Evolutionary conservation across 2,888 invertebrate species (phyloP).

Genomic region (Sarcophaga subvicina): DNA sequence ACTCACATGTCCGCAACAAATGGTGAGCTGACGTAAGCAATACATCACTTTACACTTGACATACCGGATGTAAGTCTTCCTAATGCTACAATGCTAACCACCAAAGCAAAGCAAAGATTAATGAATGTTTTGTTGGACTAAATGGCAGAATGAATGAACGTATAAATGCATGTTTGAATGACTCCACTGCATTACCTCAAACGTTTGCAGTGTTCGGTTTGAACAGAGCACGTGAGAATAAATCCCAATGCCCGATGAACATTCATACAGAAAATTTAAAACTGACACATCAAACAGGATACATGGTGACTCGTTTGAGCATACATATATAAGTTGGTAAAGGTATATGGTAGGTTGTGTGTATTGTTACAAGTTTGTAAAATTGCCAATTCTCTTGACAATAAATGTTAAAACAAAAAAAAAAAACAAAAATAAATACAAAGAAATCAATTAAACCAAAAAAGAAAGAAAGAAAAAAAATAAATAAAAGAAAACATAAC

Average conservation of each 20-base stretch:
- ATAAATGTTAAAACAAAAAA: conserved; percentile 1
- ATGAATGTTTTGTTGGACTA: no score
- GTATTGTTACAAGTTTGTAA: background rate
- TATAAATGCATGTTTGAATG: background rate
- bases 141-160: background rate
- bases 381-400: conserved; percentile 29
- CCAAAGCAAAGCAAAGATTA: background rate
- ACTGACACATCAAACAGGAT: conserved; percentile 7
- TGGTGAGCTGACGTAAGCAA: conserved; percentile 35
- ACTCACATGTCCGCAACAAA: conserved; percentile 51
- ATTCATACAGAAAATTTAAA: background rate
- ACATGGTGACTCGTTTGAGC: background rate
- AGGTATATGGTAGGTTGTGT: background rate
- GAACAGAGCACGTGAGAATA: conserved; percentile 9
- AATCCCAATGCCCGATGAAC: background rate
- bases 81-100: conserved; percentile 34
- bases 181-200: background rate
- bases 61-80: conserved; percentile 28
- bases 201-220: background rate
- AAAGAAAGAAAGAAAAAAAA: background rate
- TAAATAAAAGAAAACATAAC: no score
- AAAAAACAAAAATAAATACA: no score
- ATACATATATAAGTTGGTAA: background rate
- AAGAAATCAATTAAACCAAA: conserved; percentile 40
- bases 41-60: conserved; percentile 51